Base-by-base conservation (phyloP, 2,113 vertebrate genomes). In the Paratilapia polleni region DNA sequence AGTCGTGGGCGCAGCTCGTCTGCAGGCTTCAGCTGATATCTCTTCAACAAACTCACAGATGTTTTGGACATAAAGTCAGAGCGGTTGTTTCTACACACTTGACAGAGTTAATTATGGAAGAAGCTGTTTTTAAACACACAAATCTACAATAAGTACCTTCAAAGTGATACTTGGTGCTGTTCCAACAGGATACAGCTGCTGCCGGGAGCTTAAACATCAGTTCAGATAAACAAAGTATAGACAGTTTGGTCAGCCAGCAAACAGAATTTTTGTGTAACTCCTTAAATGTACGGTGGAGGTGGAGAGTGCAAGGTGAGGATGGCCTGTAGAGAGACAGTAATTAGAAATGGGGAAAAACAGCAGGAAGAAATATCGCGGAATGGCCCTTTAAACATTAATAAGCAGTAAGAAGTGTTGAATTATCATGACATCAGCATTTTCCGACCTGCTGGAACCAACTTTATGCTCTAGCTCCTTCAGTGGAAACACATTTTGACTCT, bases 311-410 rank as follows among this genome's bases (percentile, higher is more conserved):
- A 38, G 14, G 0, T 47, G 28, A 31, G 28, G 28, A 31, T 31
- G 28, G 28, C 4, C 28, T 31, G 28, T 2, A 68, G 62, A 31
- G 28, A 41, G 20, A 3, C 36, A 22, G 22, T 36, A 64, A 36
- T 36, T 64, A 11, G 1, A 2, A 64, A 0, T 47, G 38, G 17
- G 17, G n/a, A n/a, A 52, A 52, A 52, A 43, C 12, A 4, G 41
- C 12, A 14, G 41, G 13, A 13, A 43, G 41, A 43, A 43, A 43
- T 43, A 12, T 12, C 9, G 10, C 10, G 11, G 10, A 41, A 13
- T 43, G 41, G 13, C 1, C 41, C 41, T 43, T 43, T 43, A 43
- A 43, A 11, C 41, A 14, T 41, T 41, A 12, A 41, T 41, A 11
- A 36, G 8, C 6, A 38, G 36, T 10, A 47, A 47, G 36, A 47